Evolutionary conservation across 1,140 invertebrate species (phyloP), one percentile per base, ranked within the genome.

Genomic region (Pinna nobilis): DNA sequence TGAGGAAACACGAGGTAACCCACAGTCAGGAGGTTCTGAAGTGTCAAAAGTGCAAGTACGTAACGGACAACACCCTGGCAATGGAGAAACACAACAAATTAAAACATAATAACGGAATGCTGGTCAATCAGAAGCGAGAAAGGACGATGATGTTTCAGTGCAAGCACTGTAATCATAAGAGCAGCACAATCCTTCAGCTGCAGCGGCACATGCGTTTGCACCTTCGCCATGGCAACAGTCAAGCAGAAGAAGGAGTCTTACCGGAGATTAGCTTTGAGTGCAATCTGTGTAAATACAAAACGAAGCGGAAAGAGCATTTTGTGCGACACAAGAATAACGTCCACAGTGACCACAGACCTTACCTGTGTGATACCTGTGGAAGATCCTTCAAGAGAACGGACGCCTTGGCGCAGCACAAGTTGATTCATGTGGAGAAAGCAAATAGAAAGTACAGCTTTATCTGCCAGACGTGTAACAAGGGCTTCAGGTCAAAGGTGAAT

Each of bases 351-450:
- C 61, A 81, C 33, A 74, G 90, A 15, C 89, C 89, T 0, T 88
- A 85, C 69, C 79, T 90, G 1, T 90, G 90, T 80, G 87, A 90
- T 59, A 69, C 78, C 0, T 90, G 90, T 78, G 89, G 89, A 2
- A 88, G 87, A 70, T 80, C 87, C 0, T 90, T 90, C 76, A 90
- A 90, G 63, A 78, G 89, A 39, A 76, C 82, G 1, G 89, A 90
- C 76, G 85, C 88, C 1, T 73, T 90, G 25, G 82, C 82, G 49
- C 87, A 88, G 63, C 89, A 90, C 68, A 80, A 83, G 30, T 37
- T 84, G 13, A 83, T 81, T 7, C 88, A 89, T 61, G 32, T 79
- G 2, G 80, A 87, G 15, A 70, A 74, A 25, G 63, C 76, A 5
- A 65, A 64, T n/a, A 44, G 81, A 7, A 74, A 74, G 32, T 76